Evolutionary conservation across 2,113 vertebrate genomes (phyloP).

Genomic region (Perca flavescens): DNA sequence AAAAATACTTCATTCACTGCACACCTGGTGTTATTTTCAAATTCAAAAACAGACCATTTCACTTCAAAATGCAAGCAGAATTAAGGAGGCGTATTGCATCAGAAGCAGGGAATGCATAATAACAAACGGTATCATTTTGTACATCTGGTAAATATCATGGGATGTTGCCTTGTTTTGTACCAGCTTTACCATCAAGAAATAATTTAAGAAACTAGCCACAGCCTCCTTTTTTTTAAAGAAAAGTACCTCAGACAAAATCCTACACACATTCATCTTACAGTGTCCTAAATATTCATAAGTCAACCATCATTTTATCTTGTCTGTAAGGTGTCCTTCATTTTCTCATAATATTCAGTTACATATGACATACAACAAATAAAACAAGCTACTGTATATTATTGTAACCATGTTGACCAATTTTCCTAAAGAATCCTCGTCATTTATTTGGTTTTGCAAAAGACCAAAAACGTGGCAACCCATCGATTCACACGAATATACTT

Average conservation of each 20-base stretch:
- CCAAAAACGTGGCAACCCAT: not conserved
- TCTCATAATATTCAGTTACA: not conserved
- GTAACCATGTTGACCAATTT: not conserved
- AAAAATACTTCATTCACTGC: conserved; percentile 51
- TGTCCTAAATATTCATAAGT: not conserved
- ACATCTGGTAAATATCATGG: conserved; percentile 30
- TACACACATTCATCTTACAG: not conserved
- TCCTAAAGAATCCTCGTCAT: not conserved
- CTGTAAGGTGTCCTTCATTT: not conserved
- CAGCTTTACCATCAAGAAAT: conserved; percentile 9
- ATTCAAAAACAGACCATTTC: conserved; percentile 55
- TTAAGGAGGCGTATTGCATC: conserved; percentile 46
- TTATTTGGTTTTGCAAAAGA: not conserved
- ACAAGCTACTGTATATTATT: not conserved
- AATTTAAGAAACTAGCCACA: conserved; percentile 22
- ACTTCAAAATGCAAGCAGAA: conserved; percentile 35
- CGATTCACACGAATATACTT: not conserved
- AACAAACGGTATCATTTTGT: conserved; percentile 34
- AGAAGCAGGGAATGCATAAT: conserved; percentile 38
- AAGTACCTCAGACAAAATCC: conserved; percentile 19
- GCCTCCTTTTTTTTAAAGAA: not conserved
- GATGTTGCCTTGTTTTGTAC: conserved; percentile 42
- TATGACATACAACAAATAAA: not conserved
- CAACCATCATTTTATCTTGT: not conserved
- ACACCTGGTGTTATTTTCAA: conserved; percentile 60